These are phyloP conservation scores for Eristalinus aeneus DNA, from an alignment of 2,888 invertebrate genomes.

Conservation along the genomic window DNA sequence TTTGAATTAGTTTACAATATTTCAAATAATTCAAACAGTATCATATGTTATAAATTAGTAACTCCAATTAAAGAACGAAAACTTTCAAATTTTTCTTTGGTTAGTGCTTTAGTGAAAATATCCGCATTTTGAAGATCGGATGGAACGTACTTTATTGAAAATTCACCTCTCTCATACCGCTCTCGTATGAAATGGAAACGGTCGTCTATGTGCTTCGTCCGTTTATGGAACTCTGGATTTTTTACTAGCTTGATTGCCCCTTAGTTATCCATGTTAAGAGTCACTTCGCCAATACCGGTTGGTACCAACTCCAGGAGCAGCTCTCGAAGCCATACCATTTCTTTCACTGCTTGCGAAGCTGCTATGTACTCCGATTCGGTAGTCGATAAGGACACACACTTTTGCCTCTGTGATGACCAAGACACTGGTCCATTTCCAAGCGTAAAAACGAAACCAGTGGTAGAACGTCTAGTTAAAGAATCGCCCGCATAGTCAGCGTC, in stretches of 20 bases:
- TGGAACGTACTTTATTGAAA: conserved; percentile 42
- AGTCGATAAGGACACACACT: conserved; percentile 37
- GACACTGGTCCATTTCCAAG: conserved; percentile 19
- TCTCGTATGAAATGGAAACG: conserved; percentile 60
- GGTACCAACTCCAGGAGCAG: no score
- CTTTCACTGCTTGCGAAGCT: conserved; percentile 41
- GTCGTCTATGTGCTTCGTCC: conserved; percentile 59
- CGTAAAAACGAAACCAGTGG: conserved; percentile 42
- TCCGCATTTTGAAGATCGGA: conserved; percentile 40
- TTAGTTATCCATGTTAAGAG: conserved; percentile 36
- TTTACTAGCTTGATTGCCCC: conserved; percentile 47
- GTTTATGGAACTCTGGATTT: conserved; percentile 62
- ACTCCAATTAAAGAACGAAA: neutral
- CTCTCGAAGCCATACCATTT: conserved; percentile 38
- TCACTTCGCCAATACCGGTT: no score
- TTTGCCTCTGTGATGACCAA: conserved; percentile 44
- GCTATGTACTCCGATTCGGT: conserved; percentile 52
- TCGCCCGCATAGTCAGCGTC: conserved; percentile 62
- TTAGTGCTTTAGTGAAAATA: conserved; percentile 18
- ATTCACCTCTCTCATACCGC: conserved; percentile 21
- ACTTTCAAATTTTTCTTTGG: conserved; percentile 18
- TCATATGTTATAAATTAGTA: neutral
- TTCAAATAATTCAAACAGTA: neutral
- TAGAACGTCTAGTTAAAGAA: conserved; percentile 49
- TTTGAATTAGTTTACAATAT: neutral